A percentile compares a stretch with the other conserved stretches of the same genome.
phyloP scores from a whole-genome alignment of 2,888 invertebrate genomes.

The Drosophila bunnanda region DNA sequence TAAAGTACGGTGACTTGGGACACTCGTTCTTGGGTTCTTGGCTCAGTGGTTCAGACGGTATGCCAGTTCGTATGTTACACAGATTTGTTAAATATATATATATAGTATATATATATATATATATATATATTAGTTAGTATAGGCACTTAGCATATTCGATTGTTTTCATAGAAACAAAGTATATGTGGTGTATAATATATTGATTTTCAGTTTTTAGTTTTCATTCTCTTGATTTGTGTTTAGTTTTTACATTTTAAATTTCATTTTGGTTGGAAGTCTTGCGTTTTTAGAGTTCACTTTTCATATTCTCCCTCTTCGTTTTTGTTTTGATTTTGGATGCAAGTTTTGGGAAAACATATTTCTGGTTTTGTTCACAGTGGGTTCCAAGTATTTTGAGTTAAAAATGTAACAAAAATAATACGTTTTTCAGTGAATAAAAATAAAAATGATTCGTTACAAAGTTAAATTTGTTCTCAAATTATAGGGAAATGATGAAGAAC shows the following conservation, averaged over 20 bases:
- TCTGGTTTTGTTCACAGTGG: slow-evolving; percentile 42
- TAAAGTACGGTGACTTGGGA: slow-evolving; percentile 16
- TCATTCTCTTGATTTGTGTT: slow-evolving; percentile 34
- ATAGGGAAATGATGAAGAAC: slow-evolving; percentile 6
- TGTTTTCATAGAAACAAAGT: slow-evolving; percentile 74
- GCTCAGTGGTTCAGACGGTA: slow-evolving; percentile 59
- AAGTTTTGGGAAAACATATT: slow-evolving; percentile 33
- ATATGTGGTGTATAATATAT: slow-evolving; percentile 52
- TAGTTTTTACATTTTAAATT: slow-evolving; percentile 40
- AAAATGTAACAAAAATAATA: slow-evolving; percentile 24
- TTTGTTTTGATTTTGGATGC: slow-evolving; percentile 42
- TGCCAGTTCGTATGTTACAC: slow-evolving; percentile 21
- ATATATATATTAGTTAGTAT: slow-evolving; percentile 57
- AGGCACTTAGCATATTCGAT: slow-evolving; percentile 78
- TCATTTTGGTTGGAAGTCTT: slow-evolving; percentile 62
- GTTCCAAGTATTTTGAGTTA: slow-evolving; percentile 18
- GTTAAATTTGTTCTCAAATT: slow-evolving; percentile 36
- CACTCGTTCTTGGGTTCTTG: slow-evolving; percentile 39
- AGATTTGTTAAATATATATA: slow-evolving; percentile 7
- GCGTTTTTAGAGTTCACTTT: slow-evolving; percentile 36
- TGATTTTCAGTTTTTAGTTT: slow-evolving; percentile 41
- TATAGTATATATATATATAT: slow-evolving; percentile 19
- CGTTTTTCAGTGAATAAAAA: slow-evolving; percentile 17
- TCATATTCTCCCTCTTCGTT: slow-evolving; percentile 31
- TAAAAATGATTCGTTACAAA: slow-evolving; percentile 9